These are phyloP conservation scores for Spilogale gracilis DNA, from an alignment of 2,113 vertebrate genomes.

Conservation along the genomic window DNA sequence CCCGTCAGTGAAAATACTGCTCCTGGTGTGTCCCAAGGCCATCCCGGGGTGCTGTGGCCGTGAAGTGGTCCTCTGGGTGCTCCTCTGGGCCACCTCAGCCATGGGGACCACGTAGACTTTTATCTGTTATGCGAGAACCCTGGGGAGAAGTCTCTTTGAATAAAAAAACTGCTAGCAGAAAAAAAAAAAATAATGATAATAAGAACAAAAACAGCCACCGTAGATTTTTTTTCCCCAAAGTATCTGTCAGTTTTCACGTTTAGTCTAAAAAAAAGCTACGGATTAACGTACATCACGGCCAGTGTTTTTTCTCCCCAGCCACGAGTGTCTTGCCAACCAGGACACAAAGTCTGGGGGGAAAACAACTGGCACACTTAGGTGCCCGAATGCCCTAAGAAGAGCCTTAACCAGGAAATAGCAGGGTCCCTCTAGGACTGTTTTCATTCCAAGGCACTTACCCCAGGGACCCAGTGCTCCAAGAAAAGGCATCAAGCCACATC, in stretches of 20 bases:
- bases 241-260: neutral
- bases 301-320: neutral
- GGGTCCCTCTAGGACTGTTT: neutral
- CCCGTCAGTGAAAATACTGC: neutral
- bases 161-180: neutral
- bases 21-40: neutral
- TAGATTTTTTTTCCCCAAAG: neutral
- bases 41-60: neutral
- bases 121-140: neutral
- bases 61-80: neutral
- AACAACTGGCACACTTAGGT: neutral
- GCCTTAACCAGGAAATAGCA: neutral
- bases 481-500: neutral
- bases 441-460: neutral
- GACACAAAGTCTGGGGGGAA: neutral
- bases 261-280: neutral
- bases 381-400: neutral
- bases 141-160: neutral
- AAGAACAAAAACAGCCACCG: neutral
- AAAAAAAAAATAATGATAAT: neutral
- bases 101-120: neutral
- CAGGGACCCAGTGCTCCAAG: neutral
- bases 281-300: accelerated
- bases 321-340: neutral
- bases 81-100: neutral